Conservation (phyloP, 2,113 vertebrate genomes). For the Hiodon alosoides region DNA sequence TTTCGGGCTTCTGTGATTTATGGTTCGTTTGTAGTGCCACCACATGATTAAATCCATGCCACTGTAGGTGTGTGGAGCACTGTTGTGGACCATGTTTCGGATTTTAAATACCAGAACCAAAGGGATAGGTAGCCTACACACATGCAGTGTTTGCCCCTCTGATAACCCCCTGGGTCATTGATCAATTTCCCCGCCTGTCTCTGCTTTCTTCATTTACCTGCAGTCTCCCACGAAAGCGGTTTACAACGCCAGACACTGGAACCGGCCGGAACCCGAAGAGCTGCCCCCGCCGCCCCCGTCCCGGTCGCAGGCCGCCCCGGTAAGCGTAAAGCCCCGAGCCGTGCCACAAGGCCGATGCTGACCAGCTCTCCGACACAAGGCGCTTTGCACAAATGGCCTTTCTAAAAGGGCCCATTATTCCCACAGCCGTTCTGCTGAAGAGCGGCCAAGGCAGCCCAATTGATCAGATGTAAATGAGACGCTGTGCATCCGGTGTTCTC, state of each 20-base stretch:
- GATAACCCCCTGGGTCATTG: neutral
- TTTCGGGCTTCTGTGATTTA: too few relatives aligned
- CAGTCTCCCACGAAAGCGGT: constrained; percentile 97
- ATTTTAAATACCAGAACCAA: too few relatives aligned
- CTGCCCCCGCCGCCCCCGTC: constrained; percentile 65
- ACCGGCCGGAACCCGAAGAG: constrained; percentile 81
- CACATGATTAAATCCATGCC: too few relatives aligned
- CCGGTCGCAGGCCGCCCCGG: constrained; percentile 69
- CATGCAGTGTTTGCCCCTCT: too few relatives aligned
- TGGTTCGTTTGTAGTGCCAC: too few relatives aligned
- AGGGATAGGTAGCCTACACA: too few relatives aligned
- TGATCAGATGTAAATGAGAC: constrained; percentile 13
- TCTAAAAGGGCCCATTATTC: constrained; percentile 13
- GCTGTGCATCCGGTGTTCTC: constrained; percentile 10
- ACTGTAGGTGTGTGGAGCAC: too few relatives aligned
- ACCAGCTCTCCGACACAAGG: neutral
- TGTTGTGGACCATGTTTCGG: too few relatives aligned
- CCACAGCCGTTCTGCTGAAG: neutral
- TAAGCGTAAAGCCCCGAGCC: constrained; percentile 35
- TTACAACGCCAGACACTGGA: constrained; percentile 98
- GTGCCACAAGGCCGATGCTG: neutral
- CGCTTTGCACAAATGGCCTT: neutral
- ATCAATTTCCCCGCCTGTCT: constrained; percentile 21
- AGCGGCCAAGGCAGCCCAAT: constrained; percentile 9
- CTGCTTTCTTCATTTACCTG: constrained; percentile 25